These are phyloP conservation scores for Sebastes nivosus DNA, from an alignment of 2,797 vertebrate genomes.

Conservation along the genomic window DNA sequence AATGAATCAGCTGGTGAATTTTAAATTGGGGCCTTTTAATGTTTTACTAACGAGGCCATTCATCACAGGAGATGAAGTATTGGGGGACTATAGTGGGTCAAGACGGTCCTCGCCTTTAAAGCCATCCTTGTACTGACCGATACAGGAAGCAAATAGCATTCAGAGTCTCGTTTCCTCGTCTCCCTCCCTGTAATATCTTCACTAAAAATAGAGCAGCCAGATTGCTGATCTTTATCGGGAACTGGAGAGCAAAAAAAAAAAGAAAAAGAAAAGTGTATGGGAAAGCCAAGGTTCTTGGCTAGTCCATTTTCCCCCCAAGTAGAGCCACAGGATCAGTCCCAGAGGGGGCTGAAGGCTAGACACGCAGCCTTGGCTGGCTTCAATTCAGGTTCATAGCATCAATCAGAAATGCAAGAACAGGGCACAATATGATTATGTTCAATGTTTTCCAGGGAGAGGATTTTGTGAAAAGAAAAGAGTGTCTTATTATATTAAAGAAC, in stretches of 20 bases:
- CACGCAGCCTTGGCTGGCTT: slow-evolving; percentile 21
- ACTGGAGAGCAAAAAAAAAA: slow-evolving; percentile 29
- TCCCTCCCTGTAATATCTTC: slow-evolving; percentile 28
- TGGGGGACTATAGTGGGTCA: slow-evolving; percentile 11
- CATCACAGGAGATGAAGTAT: slow-evolving; percentile 34
- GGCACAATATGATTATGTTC: background rate
- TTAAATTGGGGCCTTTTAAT: slow-evolving; percentile 27
- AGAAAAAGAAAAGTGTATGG: background rate
- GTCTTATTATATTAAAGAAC: background rate
- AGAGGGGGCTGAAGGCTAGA: background rate
- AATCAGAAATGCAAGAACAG: slow-evolving; percentile 19
- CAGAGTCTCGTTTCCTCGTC: background rate
- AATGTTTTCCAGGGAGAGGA: background rate
- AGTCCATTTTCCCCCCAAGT: slow-evolving; percentile 25
- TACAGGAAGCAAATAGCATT: slow-evolving; percentile 32
- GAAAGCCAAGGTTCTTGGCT: slow-evolving; percentile 41
- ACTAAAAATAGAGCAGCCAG: slow-evolving; percentile 69
- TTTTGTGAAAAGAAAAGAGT: background rate
- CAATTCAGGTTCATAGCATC: slow-evolving; percentile 6
- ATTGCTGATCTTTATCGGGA: slow-evolving; percentile 74
- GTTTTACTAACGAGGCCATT: slow-evolving; percentile 53
- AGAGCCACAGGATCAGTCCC: slow-evolving; percentile 20
- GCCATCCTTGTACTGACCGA: slow-evolving; percentile 18
- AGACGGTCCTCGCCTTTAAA: slow-evolving; percentile 27
- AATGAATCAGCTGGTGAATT: slow-evolving; percentile 23